Evolutionary conservation across 2,113 vertebrate genomes (phyloP), one percentile per base, ranked within the genome.

Genomic region (Tupaia chinensis): DNA sequence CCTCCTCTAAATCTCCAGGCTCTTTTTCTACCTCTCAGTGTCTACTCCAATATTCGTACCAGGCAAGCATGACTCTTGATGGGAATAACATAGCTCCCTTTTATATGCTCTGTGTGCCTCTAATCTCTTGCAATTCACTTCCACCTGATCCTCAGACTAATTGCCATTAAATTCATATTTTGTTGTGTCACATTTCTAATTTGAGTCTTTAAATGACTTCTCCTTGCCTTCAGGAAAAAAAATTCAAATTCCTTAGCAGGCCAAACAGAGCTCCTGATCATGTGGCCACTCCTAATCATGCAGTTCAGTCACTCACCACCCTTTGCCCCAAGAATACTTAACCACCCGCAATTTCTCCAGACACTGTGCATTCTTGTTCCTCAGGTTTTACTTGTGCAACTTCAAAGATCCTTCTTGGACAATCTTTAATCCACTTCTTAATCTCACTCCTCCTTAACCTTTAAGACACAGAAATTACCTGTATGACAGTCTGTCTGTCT

Each of bases 181-280:
- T 87, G 58, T 60, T 53, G 34, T 85, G 9, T 91, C 56, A 63
- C 22, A 69, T 89, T 91, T 4, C 29, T 85, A 44, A 68, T n/a
- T 87, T 69, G 73, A 89, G 79, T 89, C 54, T 22, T 82, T 91
- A 84, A 53, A 63, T 68, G 56, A 95, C 25, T 85, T 73, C 16
- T 78, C 44, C 22, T 94, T 82, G 44, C 23, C 80, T 95, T 86
- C 9, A n/a, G 66, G 66, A 92, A 78, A 87, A 78, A 87, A 95
- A 96, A 82, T 72, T 22, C 74, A 95, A 80, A 34, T 80, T 78
- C 23, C 17, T 95, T 17, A 70, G 54, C 60, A 73, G 60, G 22
- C 56, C 25, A 73, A 66, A 73, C 9, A 54, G 68, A 93, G 70
- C 9, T 87, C 85, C 83, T 76, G 80, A 76, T 92, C 79, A 73